phyloP scores from a whole-genome alignment of 2,113 vertebrate genomes.

The Megaceryle maxima region DNA sequence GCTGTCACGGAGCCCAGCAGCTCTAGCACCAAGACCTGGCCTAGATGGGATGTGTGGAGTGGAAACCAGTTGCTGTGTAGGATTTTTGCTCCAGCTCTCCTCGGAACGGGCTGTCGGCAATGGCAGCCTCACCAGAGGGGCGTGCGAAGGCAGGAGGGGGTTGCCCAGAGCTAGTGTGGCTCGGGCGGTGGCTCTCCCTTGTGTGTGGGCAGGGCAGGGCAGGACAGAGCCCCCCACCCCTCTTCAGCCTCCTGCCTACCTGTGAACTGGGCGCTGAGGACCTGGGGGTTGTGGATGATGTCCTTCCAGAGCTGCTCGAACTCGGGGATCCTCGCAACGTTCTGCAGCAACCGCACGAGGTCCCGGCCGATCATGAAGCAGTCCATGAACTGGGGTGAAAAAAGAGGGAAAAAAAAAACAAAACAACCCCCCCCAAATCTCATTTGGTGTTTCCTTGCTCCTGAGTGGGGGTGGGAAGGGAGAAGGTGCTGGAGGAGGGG shows the following conservation, averaged over 20 bases:
- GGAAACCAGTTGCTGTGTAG: too few species aligned
- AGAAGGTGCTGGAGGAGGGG: not conserved
- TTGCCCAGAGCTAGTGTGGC: not conserved
- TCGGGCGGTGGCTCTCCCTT: too few species aligned
- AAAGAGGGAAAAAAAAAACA: not conserved
- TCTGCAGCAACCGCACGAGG: slow-evolving; percentile 92
- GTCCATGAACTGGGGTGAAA: slow-evolving; percentile 85
- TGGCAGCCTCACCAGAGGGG: not conserved
- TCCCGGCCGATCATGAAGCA: slow-evolving; percentile 95
- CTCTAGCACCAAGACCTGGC: not conserved
- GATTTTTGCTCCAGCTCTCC: not conserved
- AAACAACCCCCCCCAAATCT: not conserved
- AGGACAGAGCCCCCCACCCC: not conserved
- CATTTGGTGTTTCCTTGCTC: not conserved
- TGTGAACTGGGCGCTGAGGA: slow-evolving; percentile 91
- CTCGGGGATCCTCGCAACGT: slow-evolving; percentile 93
- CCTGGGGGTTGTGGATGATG: slow-evolving; percentile 91
- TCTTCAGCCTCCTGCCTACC: slow-evolving; percentile 67
- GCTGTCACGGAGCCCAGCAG: not conserved
- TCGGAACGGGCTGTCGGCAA: accelerated
- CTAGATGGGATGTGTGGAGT: accelerated
- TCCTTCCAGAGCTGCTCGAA: slow-evolving; percentile 95
- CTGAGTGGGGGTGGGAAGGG: not conserved
- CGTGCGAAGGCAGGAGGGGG: not conserved
- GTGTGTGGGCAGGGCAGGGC: not conserved